These are phyloP conservation scores for Drosophila helvetica DNA, from an alignment of 2,888 invertebrate species.

Conservation along the genomic window DNA sequence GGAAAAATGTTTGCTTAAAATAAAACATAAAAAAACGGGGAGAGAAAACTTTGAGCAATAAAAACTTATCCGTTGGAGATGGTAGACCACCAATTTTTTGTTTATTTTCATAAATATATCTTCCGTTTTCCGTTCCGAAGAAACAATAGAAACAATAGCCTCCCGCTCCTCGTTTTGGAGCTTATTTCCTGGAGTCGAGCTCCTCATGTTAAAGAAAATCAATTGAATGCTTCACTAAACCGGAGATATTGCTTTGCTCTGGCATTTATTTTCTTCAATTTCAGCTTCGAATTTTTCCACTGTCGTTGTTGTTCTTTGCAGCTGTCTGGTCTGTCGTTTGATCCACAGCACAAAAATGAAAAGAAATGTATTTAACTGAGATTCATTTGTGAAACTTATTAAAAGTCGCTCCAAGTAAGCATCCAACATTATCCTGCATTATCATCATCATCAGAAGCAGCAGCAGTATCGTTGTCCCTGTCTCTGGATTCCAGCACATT, in stretches of 20 bases:
- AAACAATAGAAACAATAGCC: slow-evolving; percentile 8
- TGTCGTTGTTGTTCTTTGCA: not conserved
- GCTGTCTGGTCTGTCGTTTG: not conserved
- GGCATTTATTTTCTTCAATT: slow-evolving; percentile 29
- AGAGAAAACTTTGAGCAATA: slow-evolving; percentile 19
- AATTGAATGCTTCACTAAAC: slow-evolving; percentile 50
- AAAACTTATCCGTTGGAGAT: slow-evolving; percentile 27
- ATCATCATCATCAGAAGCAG: not conserved
- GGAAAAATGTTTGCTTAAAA: slow-evolving; percentile 25
- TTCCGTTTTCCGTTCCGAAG: slow-evolving; percentile 11
- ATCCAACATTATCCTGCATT: slow-evolving; percentile 19
- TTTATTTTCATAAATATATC: slow-evolving; percentile 44
- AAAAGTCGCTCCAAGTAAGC: slow-evolving; percentile 26
- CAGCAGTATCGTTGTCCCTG: slow-evolving; percentile 25
- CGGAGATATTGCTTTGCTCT: slow-evolving; percentile 44
- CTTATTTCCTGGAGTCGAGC: slow-evolving; percentile 24
- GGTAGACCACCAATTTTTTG: slow-evolving; percentile 22
- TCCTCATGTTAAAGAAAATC: slow-evolving; percentile 28
- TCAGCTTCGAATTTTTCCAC: slow-evolving; percentile 29
- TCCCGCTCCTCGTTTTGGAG: slow-evolving; percentile 19
- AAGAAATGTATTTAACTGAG: slow-evolving; percentile 15
- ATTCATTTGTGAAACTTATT: slow-evolving; percentile 43
- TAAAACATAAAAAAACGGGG: not conserved
- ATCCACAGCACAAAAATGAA: not conserved
- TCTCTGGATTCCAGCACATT: slow-evolving; percentile 31